phyloP scores from a whole-genome alignment of 2,888 invertebrate species.

The Acrobasis consociella region DNA sequence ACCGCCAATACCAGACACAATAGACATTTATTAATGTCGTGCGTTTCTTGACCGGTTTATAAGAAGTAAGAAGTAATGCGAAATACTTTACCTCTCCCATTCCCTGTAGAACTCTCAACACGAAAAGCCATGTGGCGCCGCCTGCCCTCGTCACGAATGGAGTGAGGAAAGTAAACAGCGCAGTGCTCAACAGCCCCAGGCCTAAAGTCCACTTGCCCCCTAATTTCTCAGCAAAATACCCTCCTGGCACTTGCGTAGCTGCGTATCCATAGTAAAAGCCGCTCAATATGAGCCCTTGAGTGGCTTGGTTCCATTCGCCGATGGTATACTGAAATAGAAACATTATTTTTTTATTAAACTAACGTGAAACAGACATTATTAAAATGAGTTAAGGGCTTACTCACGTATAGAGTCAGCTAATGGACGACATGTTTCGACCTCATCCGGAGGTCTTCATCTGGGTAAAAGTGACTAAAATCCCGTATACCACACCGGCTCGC shows the following conservation, averaged over 20 bases:
- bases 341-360: too few species aligned
- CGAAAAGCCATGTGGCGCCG: conserved; percentile 79
- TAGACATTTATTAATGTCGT: too few species aligned
- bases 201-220: conserved; percentile 95
- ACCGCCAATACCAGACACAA: too few species aligned
- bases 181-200: conserved; percentile 90
- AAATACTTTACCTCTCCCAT: conserved; percentile 86
- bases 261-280: conserved; percentile 94
- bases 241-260: conserved; percentile 92
- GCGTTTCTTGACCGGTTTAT: too few species aligned
- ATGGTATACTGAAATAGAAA: conserved; percentile 61
- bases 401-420: too few species aligned
- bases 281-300: conserved; percentile 89
- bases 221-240: conserved; percentile 89
- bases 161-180: conserved; percentile 90
- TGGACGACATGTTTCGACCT: too few species aligned
- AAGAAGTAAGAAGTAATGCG: too few species aligned
- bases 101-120: conserved; percentile 87
- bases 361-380: too few species aligned
- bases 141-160: conserved; percentile 85
- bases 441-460: too few species aligned
- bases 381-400: too few species aligned
- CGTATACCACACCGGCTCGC: too few species aligned
- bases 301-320: conserved; percentile 86
- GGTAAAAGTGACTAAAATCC: too few species aligned